Conservation (phyloP, 2,888 invertebrate genomes). For the Hirtodrosophila histrioides region DNA sequence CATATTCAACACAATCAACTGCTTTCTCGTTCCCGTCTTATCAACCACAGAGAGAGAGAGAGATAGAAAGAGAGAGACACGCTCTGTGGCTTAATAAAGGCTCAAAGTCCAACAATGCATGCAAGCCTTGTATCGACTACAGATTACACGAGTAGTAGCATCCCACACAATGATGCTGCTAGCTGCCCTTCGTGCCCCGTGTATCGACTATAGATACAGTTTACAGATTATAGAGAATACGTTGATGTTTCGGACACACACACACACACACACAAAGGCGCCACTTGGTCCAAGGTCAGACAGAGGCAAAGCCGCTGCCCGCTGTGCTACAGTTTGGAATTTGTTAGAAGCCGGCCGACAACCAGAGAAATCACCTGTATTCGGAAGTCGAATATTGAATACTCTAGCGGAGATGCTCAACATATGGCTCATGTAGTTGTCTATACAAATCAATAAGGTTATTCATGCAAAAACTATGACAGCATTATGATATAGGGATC, state of each 20-base stretch:
- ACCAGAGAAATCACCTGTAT: not conserved
- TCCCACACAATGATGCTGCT: not conserved
- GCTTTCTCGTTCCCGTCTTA: constrained; percentile 27
- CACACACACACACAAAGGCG: constrained; percentile 10
- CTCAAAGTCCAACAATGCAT: constrained; percentile 46
- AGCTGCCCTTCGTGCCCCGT: not conserved
- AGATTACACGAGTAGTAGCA: constrained; percentile 20
- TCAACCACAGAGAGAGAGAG: constrained; percentile 9
- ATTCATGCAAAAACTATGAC: too few relatives aligned
- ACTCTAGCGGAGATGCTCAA: too few relatives aligned
- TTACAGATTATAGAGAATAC: not conserved
- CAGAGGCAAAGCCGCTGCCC: too few relatives aligned
- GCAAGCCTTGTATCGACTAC: constrained; percentile 18
- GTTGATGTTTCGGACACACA: constrained; percentile 2
- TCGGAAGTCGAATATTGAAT: too few relatives aligned
- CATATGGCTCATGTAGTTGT: too few relatives aligned
- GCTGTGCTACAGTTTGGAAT: constrained; percentile 9
- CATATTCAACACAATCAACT: constrained; percentile 22
- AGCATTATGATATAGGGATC: too few relatives aligned
- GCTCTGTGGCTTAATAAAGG: constrained; percentile 19
- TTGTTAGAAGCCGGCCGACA: constrained; percentile 7
- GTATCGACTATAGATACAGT: constrained; percentile 23
- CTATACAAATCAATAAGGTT: too few relatives aligned
- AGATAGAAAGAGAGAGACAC: not conserved
- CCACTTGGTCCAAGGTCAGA: constrained; percentile 43